Evolutionary conservation across 2,888 invertebrate genomes (phyloP).

Genomic region (Drosophila demipolita): DNA sequence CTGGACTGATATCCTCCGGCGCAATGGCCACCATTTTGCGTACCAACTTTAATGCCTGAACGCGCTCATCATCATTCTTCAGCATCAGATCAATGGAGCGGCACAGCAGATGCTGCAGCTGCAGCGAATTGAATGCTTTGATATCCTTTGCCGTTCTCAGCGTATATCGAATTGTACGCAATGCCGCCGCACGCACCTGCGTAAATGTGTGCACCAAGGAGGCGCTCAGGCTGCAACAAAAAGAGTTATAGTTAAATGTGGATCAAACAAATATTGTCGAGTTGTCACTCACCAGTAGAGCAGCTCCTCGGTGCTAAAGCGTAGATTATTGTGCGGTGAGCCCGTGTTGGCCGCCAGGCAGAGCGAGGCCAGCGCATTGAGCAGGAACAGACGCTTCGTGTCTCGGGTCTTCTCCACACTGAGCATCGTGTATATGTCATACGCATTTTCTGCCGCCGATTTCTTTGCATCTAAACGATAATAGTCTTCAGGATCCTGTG

Average conservation of each 20-base stretch:
- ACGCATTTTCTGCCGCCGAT: slow-evolving; percentile 88
- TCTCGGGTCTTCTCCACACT: slow-evolving; percentile 88
- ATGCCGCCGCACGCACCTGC: slow-evolving; percentile 94
- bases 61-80: slow-evolving; percentile 96
- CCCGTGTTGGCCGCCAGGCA: slow-evolving; percentile 71
- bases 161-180: slow-evolving; percentile 94
- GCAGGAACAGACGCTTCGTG: slow-evolving; percentile 92
- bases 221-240: slow-evolving; percentile 90
- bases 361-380: slow-evolving; percentile 95
- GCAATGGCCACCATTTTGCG: slow-evolving; percentile 88
- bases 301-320: slow-evolving; percentile 92
- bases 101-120: slow-evolving; percentile 92
- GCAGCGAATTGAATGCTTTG: slow-evolving; percentile 91
- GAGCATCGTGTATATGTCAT: slow-evolving; percentile 88
- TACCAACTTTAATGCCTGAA: slow-evolving; percentile 94
- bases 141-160: slow-evolving; percentile 92
- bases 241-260: neutral
- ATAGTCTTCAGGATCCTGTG: slow-evolving; percentile 87
- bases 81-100: slow-evolving; percentile 95
- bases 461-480: slow-evolving; percentile 87
- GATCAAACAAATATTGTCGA: neutral
- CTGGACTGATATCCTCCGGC: slow-evolving; percentile 90
- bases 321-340: slow-evolving; percentile 85
- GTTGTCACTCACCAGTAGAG: slow-evolving; percentile 89
- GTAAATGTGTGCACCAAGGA: slow-evolving; percentile 94